Conservation (phyloP, 64 coral and sea anemone genomes). For the Porites australiensis region DNA sequence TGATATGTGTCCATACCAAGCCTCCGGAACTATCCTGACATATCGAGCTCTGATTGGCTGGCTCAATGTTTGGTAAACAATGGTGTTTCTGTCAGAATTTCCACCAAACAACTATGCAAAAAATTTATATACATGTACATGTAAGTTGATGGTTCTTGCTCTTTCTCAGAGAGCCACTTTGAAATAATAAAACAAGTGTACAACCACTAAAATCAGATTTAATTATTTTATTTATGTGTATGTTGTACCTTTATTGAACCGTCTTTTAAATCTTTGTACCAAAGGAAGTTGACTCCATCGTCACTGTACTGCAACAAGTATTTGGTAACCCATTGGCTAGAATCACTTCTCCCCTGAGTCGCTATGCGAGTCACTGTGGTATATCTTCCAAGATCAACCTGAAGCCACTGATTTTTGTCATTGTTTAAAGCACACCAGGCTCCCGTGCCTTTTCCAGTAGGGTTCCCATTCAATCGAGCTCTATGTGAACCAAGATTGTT, state of each 20-base stretch:
- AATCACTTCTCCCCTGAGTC: neutral
- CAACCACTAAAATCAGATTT: too few relatives aligned
- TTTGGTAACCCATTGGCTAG: neutral
- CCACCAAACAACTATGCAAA: too few relatives aligned
- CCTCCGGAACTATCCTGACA: too few relatives aligned
- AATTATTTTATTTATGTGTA: too few relatives aligned
- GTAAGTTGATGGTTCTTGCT: too few relatives aligned
- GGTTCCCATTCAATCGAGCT: slow-evolving; percentile 15
- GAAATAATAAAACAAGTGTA: too few relatives aligned
- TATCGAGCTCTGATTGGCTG: too few relatives aligned
- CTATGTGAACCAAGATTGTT: neutral
- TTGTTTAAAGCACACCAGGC: neutral
- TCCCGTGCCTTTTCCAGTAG: neutral
- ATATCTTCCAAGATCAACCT: neutral
- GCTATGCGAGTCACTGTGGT: neutral
- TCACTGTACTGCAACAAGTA: neutral
- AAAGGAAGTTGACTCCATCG: neutral
- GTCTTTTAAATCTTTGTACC: neutral
- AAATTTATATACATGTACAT: too few relatives aligned
- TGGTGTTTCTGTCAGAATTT: too few relatives aligned
- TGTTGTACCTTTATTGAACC: neutral
- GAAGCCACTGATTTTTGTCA: neutral
- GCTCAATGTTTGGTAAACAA: too few relatives aligned
- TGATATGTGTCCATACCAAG: too few relatives aligned
- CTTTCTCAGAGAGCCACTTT: too few relatives aligned